Conservation (phyloP, 2,797 vertebrate genomes). For the Uromys caudimaculatus region DNA sequence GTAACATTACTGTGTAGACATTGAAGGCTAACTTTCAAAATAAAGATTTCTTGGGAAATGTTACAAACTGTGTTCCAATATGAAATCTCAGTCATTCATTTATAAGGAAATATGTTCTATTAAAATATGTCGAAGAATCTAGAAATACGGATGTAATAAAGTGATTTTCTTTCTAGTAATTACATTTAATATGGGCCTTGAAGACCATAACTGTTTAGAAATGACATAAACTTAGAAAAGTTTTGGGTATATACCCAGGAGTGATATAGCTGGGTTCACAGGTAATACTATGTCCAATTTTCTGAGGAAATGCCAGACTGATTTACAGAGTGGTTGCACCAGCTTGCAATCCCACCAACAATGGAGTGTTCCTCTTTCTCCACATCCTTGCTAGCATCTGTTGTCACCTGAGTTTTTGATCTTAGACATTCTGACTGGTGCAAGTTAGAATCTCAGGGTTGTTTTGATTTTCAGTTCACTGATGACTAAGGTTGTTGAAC, state of each 20-base stretch:
- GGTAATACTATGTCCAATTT: too few species aligned
- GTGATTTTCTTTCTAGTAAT: conserved; percentile 8
- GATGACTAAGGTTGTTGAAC: too few species aligned
- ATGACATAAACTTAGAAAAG: neutral
- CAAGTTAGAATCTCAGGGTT: too few species aligned
- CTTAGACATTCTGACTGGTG: too few species aligned
- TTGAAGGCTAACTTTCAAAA: neutral
- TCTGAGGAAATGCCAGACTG: too few species aligned
- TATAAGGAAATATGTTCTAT: neutral
- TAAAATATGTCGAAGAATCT: neutral
- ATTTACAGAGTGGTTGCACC: too few species aligned
- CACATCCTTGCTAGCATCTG: too few species aligned
- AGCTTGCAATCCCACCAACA: too few species aligned
- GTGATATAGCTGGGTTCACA: too few species aligned
- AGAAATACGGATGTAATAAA: conserved; percentile 7
- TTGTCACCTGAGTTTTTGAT: too few species aligned
- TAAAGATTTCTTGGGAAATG: neutral
- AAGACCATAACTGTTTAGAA: neutral
- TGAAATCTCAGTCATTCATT: neutral
- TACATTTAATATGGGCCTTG: neutral
- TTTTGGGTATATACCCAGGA: neutral
- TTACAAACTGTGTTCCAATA: neutral
- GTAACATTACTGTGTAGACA: neutral
- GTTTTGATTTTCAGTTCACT: too few species aligned
- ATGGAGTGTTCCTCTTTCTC: too few species aligned